These are phyloP conservation scores for Neria commutata DNA, from an alignment of 2,888 invertebrate genomes.

Conservation along the genomic window DNA sequence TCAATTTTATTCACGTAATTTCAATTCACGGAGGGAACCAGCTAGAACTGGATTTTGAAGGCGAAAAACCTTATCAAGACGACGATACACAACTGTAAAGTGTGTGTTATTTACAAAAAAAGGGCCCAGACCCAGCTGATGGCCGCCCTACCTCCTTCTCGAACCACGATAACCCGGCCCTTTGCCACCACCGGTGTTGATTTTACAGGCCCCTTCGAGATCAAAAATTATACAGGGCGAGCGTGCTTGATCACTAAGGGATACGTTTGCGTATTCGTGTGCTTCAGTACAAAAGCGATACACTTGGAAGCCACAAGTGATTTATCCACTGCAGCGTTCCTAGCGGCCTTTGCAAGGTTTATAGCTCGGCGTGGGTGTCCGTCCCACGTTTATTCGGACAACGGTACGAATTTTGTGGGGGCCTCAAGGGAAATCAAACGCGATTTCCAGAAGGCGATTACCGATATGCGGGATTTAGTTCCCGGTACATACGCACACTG, in stretches of 20 bases:
- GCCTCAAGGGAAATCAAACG: too few species aligned
- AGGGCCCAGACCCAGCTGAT: not conserved
- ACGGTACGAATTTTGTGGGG: constrained; percentile 13
- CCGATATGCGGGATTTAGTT: too few species aligned
- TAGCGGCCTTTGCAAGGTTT: not conserved
- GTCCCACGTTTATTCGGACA: constrained; percentile 4
- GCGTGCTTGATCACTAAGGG: not conserved
- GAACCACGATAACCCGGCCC: too few species aligned
- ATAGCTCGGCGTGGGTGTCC: not conserved
- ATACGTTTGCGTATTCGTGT: constrained; percentile 1
- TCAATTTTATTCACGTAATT: not conserved
- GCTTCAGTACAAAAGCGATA: not conserved
- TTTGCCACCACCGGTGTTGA: not conserved
- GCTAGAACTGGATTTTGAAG: constrained; percentile 7
- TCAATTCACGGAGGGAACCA: not conserved
- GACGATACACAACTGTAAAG: not conserved
- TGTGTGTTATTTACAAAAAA: not conserved
- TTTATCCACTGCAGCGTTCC: not conserved
- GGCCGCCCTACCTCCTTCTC: too few species aligned
- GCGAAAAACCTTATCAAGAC: not conserved
- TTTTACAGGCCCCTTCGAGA: not conserved
- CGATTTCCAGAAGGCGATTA: too few species aligned
- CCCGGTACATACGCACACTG: not conserved
- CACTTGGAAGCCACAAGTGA: constrained; percentile 1
- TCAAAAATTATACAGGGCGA: not conserved